phyloP scores from a whole-genome alignment of 2,888 invertebrate species.

The Nowickia ferox region DNA sequence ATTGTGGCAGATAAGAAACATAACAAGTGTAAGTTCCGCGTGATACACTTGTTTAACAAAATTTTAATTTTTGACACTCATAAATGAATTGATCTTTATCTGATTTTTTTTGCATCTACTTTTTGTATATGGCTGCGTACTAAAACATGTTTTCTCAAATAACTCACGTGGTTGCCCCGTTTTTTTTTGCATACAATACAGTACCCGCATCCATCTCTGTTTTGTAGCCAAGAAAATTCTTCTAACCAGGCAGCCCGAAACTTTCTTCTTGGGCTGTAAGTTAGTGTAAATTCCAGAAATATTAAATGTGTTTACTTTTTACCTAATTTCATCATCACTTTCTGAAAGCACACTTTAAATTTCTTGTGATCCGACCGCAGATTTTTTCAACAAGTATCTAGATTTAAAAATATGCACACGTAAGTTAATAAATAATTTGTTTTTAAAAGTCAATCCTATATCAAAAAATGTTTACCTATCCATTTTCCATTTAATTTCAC shows the following conservation, averaged over 20 bases:
- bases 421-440: no score
- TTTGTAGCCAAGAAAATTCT: constrained; percentile 26
- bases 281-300: not conserved
- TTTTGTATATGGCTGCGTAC: constrained; percentile 20
- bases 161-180: constrained; percentile 25
- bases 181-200: constrained; percentile 33
- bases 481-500: no score
- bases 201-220: constrained; percentile 12
- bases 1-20: constrained; percentile 38
- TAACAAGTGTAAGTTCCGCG: constrained; percentile 26
- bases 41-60: constrained; percentile 12
- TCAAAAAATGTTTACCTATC: no score
- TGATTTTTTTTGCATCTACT: not conserved
- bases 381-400: no score
- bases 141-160: constrained; percentile 26
- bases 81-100: not conserved
- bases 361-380: no score
- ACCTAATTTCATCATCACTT: no score
- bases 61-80: not conserved
- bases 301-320: no score
- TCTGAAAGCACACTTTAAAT: no score
- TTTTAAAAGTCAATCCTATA: no score
- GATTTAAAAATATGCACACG: no score
- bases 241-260: constrained; percentile 17
- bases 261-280: not conserved